Percentiles rank a stretch among this genome's conserved stretches.
Evolutionary conservation across 2,113 vertebrate genomes (phyloP).

Genomic region (Macroglossus sobrinus): DNA sequence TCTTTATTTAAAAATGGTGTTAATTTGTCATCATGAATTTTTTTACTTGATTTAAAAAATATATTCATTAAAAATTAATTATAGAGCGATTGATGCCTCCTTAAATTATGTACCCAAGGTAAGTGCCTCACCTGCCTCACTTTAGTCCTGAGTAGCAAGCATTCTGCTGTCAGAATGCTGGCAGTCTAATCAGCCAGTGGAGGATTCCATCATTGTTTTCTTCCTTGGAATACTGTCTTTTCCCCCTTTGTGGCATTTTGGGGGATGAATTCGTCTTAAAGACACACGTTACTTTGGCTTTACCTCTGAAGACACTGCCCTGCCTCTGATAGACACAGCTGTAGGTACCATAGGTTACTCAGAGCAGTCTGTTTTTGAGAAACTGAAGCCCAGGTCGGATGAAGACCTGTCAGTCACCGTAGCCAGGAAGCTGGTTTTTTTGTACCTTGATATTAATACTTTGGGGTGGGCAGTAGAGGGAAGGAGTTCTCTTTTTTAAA

Average conservation of each 20-base stretch:
- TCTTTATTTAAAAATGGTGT: neutral
- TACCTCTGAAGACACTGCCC: neutral
- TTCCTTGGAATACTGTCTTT: neutral
- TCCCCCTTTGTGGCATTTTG: neutral
- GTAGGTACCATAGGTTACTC: neutral
- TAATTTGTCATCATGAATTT: neutral
- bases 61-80: neutral
- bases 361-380: neutral
- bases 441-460: rapidly evolving
- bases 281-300: neutral
- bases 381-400: neutral
- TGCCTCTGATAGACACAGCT: neutral
- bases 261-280: neutral
- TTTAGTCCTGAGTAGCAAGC: neutral
- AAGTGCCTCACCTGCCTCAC: neutral
- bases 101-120: neutral
- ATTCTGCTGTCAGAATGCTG: neutral
- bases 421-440: neutral
- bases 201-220: neutral
- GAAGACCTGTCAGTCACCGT: neutral
- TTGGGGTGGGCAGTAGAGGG: neutral
- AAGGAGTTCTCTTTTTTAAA: slow-evolving; percentile 22
- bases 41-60: neutral
- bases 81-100: neutral
- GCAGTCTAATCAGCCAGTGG: too few species aligned